Percentiles rank a stretch among this genome's conserved stretches.
Conservation (phyloP, 2,888 invertebrate genomes). For the Aporophyla nigra region DNA sequence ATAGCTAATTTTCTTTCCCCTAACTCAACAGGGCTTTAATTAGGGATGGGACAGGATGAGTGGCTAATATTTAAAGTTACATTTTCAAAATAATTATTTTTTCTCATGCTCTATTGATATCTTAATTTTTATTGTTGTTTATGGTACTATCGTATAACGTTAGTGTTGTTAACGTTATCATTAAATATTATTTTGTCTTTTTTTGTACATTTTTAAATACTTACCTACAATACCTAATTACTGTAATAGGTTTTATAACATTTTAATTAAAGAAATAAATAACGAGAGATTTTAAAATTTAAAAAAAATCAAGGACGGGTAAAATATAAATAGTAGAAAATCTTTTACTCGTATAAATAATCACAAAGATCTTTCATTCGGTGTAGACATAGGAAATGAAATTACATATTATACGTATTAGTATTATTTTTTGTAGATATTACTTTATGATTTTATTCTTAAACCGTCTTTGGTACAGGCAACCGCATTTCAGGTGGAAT, state of each 20-base stretch:
- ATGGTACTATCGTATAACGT: no score
- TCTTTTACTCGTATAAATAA: neutral
- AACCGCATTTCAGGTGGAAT: neutral
- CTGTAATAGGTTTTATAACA: no score
- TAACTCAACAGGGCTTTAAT: conserved; percentile 46
- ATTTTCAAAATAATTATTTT: neutral
- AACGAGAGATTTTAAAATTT: no score
- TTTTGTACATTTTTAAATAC: no score
- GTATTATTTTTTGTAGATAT: neutral
- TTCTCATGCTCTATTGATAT: neutral
- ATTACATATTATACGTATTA: neutral
- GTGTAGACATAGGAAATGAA: neutral
- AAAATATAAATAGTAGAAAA: neutral
- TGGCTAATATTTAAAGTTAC: neutral
- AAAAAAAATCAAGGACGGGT: no score
- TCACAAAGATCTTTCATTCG: no score
- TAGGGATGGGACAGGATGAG: conserved; percentile 46
- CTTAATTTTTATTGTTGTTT: neutral
- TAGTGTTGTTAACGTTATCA: no score
- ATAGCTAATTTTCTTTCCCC: conserved; percentile 62
- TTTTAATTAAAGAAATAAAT: no score
- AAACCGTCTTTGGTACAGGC: neutral
- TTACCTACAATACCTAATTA: no score
- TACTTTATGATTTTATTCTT: neutral
- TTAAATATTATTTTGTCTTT: no score